Conservation (phyloP, 2,113 vertebrate species). For the Alligator sinensis region DNA sequence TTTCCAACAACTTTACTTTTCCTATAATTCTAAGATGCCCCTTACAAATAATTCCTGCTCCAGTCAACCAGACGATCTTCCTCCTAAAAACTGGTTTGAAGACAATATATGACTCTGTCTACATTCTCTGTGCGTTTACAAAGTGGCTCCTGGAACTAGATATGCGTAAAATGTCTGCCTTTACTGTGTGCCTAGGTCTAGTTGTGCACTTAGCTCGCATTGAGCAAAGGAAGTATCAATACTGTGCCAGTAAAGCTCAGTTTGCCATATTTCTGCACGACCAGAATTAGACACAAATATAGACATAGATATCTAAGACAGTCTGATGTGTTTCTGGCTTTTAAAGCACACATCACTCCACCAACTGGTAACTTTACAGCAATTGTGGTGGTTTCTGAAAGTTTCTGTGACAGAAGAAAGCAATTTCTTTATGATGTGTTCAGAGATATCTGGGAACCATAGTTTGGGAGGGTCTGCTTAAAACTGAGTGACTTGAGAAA, state of each 20-base stretch:
- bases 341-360: constrained; percentile 30
- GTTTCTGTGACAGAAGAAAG: constrained; percentile 22
- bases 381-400: neutral
- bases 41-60: constrained; percentile 35
- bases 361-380: neutral
- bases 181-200: constrained; percentile 12
- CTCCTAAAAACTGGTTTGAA: neutral
- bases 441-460: constrained; percentile 45
- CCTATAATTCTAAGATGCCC: constrained; percentile 40
- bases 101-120: neutral
- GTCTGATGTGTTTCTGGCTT: constrained; percentile 18
- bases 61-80: constrained; percentile 25
- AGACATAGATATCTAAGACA: constrained; percentile 35
- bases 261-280: constrained; percentile 28
- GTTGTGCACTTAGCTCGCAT: neutral
- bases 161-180: neutral
- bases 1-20: neutral
- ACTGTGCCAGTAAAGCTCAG: neutral
- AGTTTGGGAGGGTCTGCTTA: constrained; percentile 47
- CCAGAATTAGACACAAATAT: neutral
- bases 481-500: constrained; percentile 57
- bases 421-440: neutral
- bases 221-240: neutral
- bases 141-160: neutral
- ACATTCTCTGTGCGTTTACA: neutral